Conservation (phyloP, 2,113 vertebrate species). For the Stictonetta naevosa region DNA sequence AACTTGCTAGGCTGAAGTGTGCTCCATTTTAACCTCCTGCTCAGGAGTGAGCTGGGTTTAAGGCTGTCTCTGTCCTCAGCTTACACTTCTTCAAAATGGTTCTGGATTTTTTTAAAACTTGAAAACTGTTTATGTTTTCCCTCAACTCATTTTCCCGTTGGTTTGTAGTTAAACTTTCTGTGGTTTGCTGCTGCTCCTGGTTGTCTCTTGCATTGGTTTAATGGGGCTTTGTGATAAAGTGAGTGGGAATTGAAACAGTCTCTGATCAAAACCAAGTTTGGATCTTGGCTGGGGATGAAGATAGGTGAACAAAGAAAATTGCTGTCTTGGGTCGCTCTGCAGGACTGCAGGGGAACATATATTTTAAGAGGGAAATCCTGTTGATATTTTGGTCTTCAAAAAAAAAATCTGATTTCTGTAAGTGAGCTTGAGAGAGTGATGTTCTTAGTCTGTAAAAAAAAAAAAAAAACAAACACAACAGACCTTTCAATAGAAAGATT, state of each 20-base stretch:
- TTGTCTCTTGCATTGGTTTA: neutral
- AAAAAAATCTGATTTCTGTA: neutral
- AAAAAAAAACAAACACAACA: neutral
- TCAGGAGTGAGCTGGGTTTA: neutral
- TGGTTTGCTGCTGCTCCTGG: neutral
- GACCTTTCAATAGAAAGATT: neutral
- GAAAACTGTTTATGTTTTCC: neutral
- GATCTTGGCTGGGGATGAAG: neutral
- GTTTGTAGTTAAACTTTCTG: neutral
- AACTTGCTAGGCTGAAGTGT: neutral
- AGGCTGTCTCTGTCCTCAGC: neutral
- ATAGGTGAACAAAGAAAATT: neutral
- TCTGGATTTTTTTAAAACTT: neutral
- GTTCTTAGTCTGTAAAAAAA: neutral
- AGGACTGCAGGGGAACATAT: neutral
- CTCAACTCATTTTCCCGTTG: neutral
- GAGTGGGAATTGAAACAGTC: neutral
- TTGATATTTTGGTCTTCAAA: neutral
- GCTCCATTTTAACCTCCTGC: neutral
- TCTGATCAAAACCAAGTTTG: neutral
- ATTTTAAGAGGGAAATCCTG: neutral
- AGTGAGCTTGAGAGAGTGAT: neutral
- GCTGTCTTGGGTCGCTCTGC: too few species aligned
- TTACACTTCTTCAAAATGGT: neutral
- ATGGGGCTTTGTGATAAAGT: neutral